Evolutionary conservation across 2,888 invertebrate genomes (phyloP).

Genomic region (Cyaniris semiargus): DNA sequence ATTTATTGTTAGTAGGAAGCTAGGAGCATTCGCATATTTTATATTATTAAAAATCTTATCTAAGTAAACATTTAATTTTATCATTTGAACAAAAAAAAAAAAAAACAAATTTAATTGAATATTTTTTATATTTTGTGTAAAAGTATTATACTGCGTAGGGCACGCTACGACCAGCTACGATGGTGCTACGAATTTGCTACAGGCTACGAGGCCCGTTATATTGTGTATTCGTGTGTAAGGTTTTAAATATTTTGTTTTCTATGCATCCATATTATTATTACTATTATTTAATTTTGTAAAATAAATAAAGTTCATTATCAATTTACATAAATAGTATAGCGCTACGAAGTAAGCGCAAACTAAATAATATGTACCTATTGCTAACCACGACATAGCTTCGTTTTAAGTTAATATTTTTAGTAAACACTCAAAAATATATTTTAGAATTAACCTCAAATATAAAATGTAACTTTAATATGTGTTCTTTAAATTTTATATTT

Average conservation of each 20-base stretch:
- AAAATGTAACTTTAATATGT: neutral
- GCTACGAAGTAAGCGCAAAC: neutral
- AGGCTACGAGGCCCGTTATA: neutral
- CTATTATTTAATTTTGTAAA: neutral
- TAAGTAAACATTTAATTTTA: too few relatives aligned
- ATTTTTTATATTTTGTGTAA: neutral
- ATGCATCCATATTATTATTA: too few relatives aligned
- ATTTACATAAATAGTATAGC: neutral
- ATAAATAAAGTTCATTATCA: neutral
- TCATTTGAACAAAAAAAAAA: neutral
- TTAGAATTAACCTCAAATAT: neutral
- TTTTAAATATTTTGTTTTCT: too few relatives aligned
- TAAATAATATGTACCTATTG: neutral
- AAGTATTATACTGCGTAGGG: neutral
- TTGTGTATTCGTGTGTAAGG: neutral
- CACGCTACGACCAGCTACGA: neutral
- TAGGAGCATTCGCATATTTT: too few relatives aligned
- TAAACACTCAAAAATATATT: neutral
- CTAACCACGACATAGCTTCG: neutral
- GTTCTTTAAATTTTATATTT: neutral
- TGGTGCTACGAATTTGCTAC: slow-evolving; percentile 4
- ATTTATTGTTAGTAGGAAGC: too few relatives aligned
- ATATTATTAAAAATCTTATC: too few relatives aligned
- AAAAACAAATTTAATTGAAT: neutral
- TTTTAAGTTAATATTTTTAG: neutral